Conservation (phyloP, 2,888 invertebrate genomes). For the Thecophora atra region DNA sequence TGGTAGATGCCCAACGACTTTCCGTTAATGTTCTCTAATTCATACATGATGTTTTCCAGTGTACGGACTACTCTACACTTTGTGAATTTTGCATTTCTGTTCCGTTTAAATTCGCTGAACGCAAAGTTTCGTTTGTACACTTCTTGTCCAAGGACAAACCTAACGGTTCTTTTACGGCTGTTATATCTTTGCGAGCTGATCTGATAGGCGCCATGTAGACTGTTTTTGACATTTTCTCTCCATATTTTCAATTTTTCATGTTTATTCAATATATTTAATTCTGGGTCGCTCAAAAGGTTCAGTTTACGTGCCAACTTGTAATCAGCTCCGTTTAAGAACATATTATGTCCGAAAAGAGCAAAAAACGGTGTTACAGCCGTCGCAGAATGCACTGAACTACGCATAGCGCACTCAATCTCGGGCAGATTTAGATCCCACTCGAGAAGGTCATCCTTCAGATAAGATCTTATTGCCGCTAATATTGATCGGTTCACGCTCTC, state of each 20-base stretch:
- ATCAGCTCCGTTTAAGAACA: conserved; percentile 13
- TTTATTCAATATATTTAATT: neutral
- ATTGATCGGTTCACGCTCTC: conserved; percentile 12
- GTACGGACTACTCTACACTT: conserved; percentile 12
- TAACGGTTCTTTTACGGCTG: neutral
- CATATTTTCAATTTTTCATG: no score
- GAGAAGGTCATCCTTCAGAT: neutral
- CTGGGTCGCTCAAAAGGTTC: neutral
- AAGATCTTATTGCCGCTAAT: neutral
- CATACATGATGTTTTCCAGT: conserved; percentile 28
- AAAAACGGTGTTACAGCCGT: conserved; percentile 20
- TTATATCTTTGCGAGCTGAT: neutral
- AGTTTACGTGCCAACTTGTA: neutral
- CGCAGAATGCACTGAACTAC: conserved; percentile 18
- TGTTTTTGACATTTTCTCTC: neutral
- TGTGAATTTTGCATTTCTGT: conserved; percentile 12
- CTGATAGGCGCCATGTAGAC: neutral
- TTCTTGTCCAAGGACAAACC: neutral
- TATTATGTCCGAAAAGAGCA: conserved; percentile 21
- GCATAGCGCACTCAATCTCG: conserved; percentile 11
- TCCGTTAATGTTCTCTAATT: conserved; percentile 10
- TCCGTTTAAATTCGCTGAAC: conserved; percentile 10
- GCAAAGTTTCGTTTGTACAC: neutral
- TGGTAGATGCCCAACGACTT: neutral
- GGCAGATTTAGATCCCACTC: neutral